A percentile compares a stretch with the other conserved stretches of the same genome.
Evolutionary conservation across 2,797 vertebrate genomes (phyloP).

Genomic region (Arvicola amphibius): DNA sequence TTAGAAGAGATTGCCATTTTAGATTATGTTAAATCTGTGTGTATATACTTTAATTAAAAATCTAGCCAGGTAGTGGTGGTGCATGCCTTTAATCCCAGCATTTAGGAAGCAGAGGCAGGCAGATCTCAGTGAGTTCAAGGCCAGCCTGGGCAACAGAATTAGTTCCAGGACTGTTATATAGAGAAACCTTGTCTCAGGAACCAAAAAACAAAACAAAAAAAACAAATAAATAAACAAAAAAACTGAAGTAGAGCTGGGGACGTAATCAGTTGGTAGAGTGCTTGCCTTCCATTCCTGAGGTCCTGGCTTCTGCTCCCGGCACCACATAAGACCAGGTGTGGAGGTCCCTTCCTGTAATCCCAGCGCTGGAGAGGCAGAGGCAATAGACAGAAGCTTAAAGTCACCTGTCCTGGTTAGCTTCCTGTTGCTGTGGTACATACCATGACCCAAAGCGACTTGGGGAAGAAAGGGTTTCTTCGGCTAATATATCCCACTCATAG

Average conservation of each 20-base stretch:
- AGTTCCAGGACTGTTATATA: not conserved
- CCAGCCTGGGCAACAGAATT: not conserved
- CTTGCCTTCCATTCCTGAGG: not conserved
- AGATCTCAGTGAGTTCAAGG: not conserved
- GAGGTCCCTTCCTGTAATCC: not conserved
- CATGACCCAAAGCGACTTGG: not conserved
- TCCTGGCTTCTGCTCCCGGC: not conserved
- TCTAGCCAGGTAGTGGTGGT: not conserved
- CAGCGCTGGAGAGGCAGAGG: not conserved
- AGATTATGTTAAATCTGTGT: not conserved
- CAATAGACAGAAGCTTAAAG: not conserved
- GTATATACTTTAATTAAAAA: not conserved
- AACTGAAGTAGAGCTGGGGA: not conserved
- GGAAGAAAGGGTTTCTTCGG: not conserved
- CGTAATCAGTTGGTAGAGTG: not conserved
- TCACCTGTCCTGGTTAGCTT: not conserved
- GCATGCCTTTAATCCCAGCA: not conserved
- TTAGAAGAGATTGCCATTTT: not conserved
- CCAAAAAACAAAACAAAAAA: too few species aligned
- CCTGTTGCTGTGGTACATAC: not conserved
- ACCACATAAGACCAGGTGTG: not conserved
- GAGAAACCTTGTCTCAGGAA: not conserved
- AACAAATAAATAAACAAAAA: not conserved
- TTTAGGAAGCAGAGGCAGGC: not conserved
- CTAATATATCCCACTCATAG: not conserved